Percentiles rank a stretch among this genome's conserved stretches.
These are phyloP conservation scores for Apocrypta bakeri DNA, from an alignment of 1,140 invertebrate genomes.

Conservation along the genomic window DNA sequence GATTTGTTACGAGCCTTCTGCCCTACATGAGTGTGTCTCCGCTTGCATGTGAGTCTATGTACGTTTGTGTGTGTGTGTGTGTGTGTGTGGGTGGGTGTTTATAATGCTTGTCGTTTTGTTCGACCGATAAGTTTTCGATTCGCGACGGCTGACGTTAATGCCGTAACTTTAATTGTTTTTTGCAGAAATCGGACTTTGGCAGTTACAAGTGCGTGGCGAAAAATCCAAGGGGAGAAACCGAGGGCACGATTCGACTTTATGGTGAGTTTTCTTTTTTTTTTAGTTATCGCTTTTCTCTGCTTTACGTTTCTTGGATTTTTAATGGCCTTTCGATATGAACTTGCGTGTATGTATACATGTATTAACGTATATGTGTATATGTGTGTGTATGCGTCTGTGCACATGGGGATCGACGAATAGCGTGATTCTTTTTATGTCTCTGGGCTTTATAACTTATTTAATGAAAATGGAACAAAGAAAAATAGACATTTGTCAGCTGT, in stretches of 20 bases:
- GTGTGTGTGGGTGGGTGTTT: too few relatives aligned
- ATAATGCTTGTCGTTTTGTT: not conserved
- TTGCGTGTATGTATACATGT: not conserved
- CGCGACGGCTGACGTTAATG: conserved; percentile 9
- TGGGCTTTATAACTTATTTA: conserved; percentile 19
- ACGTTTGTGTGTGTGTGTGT: too few relatives aligned
- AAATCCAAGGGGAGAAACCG: conserved; percentile 93
- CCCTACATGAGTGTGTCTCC: not conserved
- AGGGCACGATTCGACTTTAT: conserved; percentile 91
- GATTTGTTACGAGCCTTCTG: conserved; percentile 26
- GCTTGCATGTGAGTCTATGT: too few relatives aligned
- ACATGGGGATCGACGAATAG: not conserved
- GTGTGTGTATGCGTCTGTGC: too few relatives aligned
- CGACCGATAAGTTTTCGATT: conserved; percentile 13
- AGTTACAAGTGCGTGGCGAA: conserved; percentile 95
- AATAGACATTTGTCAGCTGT: conserved; percentile 38
- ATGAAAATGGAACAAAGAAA: not conserved
- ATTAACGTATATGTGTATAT: too few relatives aligned
- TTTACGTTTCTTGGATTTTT: not conserved
- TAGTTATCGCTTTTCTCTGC: too few relatives aligned
- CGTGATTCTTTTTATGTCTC: not conserved
- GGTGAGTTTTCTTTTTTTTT: conserved; percentile 84
- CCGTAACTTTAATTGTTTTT: conserved; percentile 33
- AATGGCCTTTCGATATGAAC: not conserved
- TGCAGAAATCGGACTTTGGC: conserved; percentile 82